These are phyloP conservation scores for Chrysocyon brachyurus DNA, from an alignment of 2,797 vertebrate species.

Conservation along the genomic window DNA sequence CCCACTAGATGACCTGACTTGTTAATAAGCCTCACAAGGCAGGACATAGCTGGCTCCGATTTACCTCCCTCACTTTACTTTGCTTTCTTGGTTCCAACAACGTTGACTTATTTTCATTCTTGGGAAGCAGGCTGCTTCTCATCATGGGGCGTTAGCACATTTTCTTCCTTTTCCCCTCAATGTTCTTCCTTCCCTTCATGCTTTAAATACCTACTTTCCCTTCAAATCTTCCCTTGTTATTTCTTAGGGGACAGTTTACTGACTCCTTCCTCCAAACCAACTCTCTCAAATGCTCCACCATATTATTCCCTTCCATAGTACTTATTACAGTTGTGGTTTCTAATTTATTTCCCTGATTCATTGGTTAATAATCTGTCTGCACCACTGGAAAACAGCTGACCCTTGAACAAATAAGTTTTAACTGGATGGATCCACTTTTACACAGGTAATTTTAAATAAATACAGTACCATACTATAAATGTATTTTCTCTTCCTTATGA, in stretches of 20 bases:
- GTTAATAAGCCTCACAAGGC: background rate
- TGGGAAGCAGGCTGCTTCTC: background rate
- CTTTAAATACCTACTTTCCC: background rate
- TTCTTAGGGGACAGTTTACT: background rate
- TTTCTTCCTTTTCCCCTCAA: background rate
- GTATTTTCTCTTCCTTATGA: background rate
- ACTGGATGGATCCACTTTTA: background rate
- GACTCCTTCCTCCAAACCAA: background rate
- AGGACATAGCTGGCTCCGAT: background rate
- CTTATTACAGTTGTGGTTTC: background rate
- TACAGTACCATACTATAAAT: background rate
- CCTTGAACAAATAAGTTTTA: background rate
- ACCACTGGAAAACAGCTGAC: background rate
- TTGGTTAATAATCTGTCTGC: background rate
- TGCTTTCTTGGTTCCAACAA: background rate
- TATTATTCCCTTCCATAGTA: background rate
- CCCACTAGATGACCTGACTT: background rate
- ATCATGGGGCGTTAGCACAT: background rate
- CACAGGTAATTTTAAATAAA: background rate
- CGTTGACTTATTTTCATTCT: background rate
- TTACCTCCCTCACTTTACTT: background rate
- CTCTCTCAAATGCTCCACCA: background rate
- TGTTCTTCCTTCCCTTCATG: background rate
- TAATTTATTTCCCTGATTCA: background rate
- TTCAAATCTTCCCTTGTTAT: background rate